A percentile compares a stretch with the other conserved stretches of the same genome.
These are phyloP conservation scores for Lates japonicus DNA, from an alignment of 2,797 vertebrate species.

Conservation along the genomic window DNA sequence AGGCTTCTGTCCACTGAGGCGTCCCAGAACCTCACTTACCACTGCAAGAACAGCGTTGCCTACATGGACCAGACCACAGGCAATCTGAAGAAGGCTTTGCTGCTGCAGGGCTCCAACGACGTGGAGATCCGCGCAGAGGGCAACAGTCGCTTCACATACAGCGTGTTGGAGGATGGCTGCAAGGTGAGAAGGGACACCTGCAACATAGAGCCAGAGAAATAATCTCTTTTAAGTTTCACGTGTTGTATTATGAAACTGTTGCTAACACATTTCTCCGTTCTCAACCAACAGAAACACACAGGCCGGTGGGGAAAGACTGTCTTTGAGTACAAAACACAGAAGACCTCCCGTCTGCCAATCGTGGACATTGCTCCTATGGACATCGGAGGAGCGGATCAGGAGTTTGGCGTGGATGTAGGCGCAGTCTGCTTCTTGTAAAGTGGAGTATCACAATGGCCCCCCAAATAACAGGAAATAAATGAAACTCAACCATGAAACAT, in stretches of 20 bases:
- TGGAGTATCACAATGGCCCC: constrained; percentile 83
- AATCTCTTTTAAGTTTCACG: background rate
- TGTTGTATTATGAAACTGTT: background rate
- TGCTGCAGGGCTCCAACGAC: constrained; percentile 96
- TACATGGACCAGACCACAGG: constrained; percentile 94
- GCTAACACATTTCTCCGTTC: constrained; percentile 46
- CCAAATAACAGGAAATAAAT: constrained; percentile 84
- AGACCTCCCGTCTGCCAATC: constrained; percentile 98
- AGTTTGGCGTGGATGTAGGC: constrained; percentile 97
- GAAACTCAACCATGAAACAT: constrained; percentile 86
- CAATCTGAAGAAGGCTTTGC: constrained; percentile 95
- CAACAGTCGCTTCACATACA: constrained; percentile 97
- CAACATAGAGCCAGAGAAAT: background rate
- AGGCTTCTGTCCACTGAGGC: constrained; percentile 95
- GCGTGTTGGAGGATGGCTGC: constrained; percentile 94
- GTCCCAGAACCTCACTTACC: constrained; percentile 97
- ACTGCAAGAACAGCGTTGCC: constrained; percentile 98
- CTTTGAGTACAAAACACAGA: constrained; percentile 98
- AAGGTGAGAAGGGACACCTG: constrained; percentile 86
- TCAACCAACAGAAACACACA: constrained; percentile 92
- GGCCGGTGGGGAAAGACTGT: constrained; percentile 98
- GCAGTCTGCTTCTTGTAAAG: constrained; percentile 99
- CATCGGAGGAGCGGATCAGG: constrained; percentile 96
- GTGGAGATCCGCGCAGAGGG: constrained; percentile 97
- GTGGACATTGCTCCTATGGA: constrained; percentile 98